A percentile compares a stretch with the other conserved stretches of the same genome.
Conservation (phyloP, 2,888 invertebrate genomes). For the Drosophila nr. medialis region DNA sequence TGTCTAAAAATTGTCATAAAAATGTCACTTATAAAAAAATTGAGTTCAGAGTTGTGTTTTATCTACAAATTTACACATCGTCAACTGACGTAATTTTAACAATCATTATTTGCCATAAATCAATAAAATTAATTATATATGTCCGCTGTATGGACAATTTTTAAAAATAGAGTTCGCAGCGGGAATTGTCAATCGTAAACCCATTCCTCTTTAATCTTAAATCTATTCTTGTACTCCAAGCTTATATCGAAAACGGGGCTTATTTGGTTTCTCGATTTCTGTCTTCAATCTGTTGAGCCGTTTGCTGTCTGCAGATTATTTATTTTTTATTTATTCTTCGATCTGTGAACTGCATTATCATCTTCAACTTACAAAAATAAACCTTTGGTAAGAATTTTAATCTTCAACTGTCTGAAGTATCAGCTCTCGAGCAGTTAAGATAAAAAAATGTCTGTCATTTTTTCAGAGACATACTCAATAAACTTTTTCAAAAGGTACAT, state of each 20-base stretch:
- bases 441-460: constrained; percentile 13
- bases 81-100: constrained; percentile 42
- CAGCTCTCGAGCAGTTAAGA: constrained; percentile 15
- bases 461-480: neutral
- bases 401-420: constrained; percentile 6
- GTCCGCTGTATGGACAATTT: neutral
- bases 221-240: neutral
- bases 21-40: constrained; percentile 5
- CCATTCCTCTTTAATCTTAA: neutral
- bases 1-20: neutral
- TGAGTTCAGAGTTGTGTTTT: constrained; percentile 20
- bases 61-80: constrained; percentile 38
- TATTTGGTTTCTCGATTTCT: too few species aligned
- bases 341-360: neutral
- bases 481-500: neutral
- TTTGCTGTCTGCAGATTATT: neutral
- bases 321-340: neutral
- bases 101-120: constrained; percentile 12
- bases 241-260: neutral
- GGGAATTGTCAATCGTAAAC: too few species aligned
- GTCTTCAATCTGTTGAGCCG: too few species aligned
- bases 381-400: neutral
- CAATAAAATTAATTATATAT: neutral
- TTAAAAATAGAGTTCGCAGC: neutral
- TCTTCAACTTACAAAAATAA: neutral